Conservation (phyloP, 2,888 invertebrate species). For the Seladonia tumulorum region DNA sequence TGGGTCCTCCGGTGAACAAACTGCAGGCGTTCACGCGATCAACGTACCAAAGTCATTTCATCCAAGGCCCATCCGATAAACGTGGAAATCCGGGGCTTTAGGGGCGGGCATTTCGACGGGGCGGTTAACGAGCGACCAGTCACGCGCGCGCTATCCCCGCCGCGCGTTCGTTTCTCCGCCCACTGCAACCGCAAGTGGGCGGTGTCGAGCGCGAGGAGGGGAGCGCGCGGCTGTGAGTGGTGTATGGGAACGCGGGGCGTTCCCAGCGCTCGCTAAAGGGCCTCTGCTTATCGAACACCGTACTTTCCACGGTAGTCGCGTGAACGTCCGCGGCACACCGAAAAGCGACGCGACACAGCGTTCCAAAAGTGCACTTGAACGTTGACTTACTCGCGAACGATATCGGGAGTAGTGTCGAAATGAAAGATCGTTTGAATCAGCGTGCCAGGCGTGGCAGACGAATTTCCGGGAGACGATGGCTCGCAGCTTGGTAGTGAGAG, state of each 20-base stretch:
- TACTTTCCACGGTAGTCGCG: neutral
- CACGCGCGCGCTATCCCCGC: neutral
- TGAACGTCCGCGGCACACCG: neutral
- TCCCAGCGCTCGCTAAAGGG: neutral
- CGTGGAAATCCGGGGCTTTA: neutral
- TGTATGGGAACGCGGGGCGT: neutral
- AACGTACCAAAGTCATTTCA: neutral
- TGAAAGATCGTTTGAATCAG: neutral
- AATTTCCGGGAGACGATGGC: neutral
- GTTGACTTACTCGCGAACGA: neutral
- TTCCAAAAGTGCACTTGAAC: neutral
- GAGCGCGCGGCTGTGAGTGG: neutral
- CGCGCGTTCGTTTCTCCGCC: neutral
- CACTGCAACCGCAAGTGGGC: neutral
- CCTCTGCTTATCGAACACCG: neutral
- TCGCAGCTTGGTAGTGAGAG: neutral
- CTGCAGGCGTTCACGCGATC: neutral
- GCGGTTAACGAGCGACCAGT: neutral
- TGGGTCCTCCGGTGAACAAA: neutral
- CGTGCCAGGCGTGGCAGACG: neutral
- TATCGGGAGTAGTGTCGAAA: neutral
- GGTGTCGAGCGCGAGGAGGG: neutral
- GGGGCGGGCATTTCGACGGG: neutral
- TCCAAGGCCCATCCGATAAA: neutral
- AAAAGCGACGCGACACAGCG: slow-evolving; percentile 1